Evolutionary conservation across 2,113 vertebrate species (phyloP).

Genomic region (Piprites chloris): DNA sequence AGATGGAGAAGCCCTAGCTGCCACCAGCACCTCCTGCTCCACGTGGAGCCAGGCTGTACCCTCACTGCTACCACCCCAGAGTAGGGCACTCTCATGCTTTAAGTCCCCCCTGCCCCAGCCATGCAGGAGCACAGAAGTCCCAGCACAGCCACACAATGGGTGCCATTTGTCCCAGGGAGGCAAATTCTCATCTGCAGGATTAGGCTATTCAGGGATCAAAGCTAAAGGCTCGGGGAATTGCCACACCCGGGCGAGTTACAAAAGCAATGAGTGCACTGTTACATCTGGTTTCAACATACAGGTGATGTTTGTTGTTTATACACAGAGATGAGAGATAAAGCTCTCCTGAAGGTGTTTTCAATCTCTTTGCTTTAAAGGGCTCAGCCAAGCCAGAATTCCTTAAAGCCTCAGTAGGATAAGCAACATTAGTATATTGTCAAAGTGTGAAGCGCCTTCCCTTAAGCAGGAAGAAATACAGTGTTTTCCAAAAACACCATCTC

Average conservation of each 20-base stretch:
- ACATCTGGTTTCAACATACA: fast-evolving
- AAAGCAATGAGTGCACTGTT: fast-evolving
- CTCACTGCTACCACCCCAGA: background rate
- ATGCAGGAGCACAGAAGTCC: background rate
- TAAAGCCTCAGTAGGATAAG: background rate
- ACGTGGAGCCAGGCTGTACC: fast-evolving
- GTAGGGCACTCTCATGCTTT: too few species aligned
- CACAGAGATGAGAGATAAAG: background rate
- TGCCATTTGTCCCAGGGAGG: background rate
- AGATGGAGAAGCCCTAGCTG: background rate
- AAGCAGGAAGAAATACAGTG: background rate
- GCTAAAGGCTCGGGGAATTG: background rate
- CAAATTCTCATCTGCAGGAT: background rate
- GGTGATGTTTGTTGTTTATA: background rate
- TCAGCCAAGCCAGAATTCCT: background rate
- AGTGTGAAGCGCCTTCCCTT: background rate
- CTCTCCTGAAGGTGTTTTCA: background rate
- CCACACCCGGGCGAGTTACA: background rate
- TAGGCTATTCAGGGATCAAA: background rate
- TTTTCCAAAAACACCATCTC: background rate
- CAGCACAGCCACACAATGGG: fast-evolving
- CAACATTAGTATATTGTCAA: background rate
- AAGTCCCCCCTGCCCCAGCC: fast-evolving
- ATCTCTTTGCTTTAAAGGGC: background rate
- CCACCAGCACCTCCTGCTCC: background rate